A percentile compares a stretch with the other conserved stretches of the same genome.
phyloP scores from a whole-genome alignment of 2,113 vertebrate genomes.

The Marcusenius ussheri region DNA sequence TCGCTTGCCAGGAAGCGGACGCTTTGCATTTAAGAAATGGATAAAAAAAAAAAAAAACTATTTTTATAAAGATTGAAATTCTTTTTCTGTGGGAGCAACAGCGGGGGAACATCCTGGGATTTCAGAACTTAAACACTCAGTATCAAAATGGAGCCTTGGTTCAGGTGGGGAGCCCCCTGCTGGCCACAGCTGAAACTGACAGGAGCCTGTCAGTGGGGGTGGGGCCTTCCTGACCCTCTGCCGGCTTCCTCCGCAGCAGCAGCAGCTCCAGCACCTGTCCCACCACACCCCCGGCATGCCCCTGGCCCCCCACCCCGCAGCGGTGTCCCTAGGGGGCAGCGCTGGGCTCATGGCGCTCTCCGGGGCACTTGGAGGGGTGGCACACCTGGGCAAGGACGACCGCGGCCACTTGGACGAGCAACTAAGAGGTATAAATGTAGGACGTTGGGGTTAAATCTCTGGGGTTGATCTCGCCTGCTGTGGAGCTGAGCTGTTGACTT shows the following conservation, averaged over 20 bases:
- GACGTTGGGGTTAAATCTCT: background rate
- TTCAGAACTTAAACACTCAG: background rate
- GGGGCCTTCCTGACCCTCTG: background rate
- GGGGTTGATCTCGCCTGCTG: background rate
- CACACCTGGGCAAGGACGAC: conserved; percentile 77
- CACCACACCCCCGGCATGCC: conserved; percentile 73
- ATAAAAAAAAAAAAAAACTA: background rate
- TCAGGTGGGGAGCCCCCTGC: background rate
- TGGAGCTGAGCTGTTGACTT: background rate
- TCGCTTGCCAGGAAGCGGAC: background rate
- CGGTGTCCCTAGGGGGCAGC: conserved; percentile 61
- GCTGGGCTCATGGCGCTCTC: conserved; percentile 71
- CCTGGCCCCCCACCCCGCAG: conserved; percentile 70
- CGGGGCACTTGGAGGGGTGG: conserved; percentile 66
- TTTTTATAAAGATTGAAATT: background rate
- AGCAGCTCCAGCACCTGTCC: conserved; percentile 90
- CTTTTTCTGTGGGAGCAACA: background rate
- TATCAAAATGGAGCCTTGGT: background rate
- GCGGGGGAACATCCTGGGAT: background rate
- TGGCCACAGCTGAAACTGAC: background rate
- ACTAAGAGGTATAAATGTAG: conserved; percentile 61
- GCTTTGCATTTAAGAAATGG: background rate
- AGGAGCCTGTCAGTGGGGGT: background rate
- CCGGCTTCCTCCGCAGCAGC: conserved; percentile 67
- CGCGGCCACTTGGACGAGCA: conserved; percentile 68